Evolutionary conservation across 2,797 vertebrate species (phyloP).

Genomic region (Gouania willdenowi): DNA sequence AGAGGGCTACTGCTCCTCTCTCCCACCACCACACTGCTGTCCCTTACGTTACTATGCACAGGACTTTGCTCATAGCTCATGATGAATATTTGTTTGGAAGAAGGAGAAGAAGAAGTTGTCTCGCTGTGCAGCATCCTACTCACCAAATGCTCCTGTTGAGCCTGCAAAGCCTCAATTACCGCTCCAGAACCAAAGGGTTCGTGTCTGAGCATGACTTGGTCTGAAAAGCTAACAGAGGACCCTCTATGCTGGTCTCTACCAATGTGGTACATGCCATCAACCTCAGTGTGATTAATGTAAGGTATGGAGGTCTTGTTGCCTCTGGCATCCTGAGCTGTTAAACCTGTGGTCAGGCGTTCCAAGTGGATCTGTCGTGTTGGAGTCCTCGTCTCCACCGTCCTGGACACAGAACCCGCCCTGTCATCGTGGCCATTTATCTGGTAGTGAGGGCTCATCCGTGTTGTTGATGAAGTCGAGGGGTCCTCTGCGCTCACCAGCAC

Average conservation of each 20-base stretch:
- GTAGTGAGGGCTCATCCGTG: slow-evolving; percentile 63
- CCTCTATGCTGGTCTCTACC: slow-evolving; percentile 64
- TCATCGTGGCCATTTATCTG: slow-evolving; percentile 66
- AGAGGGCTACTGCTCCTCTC: slow-evolving; percentile 69
- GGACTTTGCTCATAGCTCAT: slow-evolving; percentile 46
- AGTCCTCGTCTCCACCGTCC: slow-evolving; percentile 69
- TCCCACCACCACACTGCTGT: slow-evolving; percentile 66
- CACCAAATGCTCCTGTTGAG: slow-evolving; percentile 69
- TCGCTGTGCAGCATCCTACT: slow-evolving; percentile 70
- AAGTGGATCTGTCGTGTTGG: slow-evolving; percentile 72
- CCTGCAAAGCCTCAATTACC: slow-evolving; percentile 33
- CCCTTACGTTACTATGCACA: slow-evolving; percentile 70
- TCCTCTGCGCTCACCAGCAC: slow-evolving; percentile 74
- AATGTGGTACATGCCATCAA: slow-evolving; percentile 83
- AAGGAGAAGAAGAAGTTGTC: slow-evolving; percentile 64
- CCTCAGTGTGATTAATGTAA: slow-evolving; percentile 85
- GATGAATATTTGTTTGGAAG: slow-evolving; percentile 17
- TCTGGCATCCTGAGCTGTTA: slow-evolving; percentile 80
- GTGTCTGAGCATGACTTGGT: too few species aligned
- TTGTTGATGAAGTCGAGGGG: slow-evolving; percentile 65
- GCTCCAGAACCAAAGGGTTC: slow-evolving; percentile 42
- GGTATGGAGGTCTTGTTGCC: slow-evolving; percentile 83
- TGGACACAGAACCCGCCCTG: slow-evolving; percentile 45
- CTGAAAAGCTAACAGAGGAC: too few species aligned
- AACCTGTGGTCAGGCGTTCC: slow-evolving; percentile 91